Base-by-base conservation (phyloP, 2,888 invertebrate species). In the Notocelia uddmanniana region DNA sequence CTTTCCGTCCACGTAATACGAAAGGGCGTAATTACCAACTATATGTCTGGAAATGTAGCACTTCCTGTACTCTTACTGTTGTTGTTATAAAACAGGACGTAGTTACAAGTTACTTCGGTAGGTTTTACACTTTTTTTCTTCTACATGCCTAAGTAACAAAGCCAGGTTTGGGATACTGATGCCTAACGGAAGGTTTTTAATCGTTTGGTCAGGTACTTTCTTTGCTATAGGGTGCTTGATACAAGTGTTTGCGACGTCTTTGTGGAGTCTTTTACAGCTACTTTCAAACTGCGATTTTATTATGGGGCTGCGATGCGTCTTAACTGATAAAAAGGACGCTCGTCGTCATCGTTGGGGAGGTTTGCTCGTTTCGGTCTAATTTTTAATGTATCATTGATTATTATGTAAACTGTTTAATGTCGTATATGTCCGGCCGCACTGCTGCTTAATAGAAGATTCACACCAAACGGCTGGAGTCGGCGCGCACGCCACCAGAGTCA, bases 171-270 rank as follows among this genome's bases (percentile, higher is more conserved):
- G 6, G 9, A 15, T 37, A 41, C 13, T 13, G 59, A 13, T 54
- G 34, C 18, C 9, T 63, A 63, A 63, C n/a, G 10, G 48, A 64
- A 26, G 21, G 58, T 54, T 15, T 19, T 21, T 31, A 59, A 18
- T 54, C 9, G 70, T 13, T 37, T 58, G n/a, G 31, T 9, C 13
- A 50, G 6, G n/a, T 13, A 21, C 23, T 11, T 34, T 45, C 50
- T 63, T 26, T 45, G n/a, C n/a, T 21, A n/a, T n/a, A 52, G 50
- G 11, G 55, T 34, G 57, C 55, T 63, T 26, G 50, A 58, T 41
- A 70, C 52, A 54, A 52, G 21, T 31, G 41, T 52, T 31, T 41
- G 19, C 13, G 34, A 58, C 70, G 52, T 15, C 18, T 63, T 55
- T 26, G 11, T 10, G 5, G 21, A 57, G 37, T 11, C 50, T 31